Evolutionary conservation across 1,140 invertebrate species (phyloP).

Genomic region (Aphis craccivora): DNA sequence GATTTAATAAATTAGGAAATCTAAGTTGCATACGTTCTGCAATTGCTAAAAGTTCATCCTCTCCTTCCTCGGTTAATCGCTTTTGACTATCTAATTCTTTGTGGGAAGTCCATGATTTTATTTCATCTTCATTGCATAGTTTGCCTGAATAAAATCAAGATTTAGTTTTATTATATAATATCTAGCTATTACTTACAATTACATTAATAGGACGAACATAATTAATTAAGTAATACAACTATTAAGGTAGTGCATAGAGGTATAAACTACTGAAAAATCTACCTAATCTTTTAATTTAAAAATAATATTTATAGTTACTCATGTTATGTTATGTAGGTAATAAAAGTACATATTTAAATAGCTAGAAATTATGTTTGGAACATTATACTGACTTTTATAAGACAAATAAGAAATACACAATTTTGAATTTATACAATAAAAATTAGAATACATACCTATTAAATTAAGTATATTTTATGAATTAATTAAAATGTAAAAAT

Average conservation of each 20-base stretch:
- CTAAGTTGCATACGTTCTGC: conserved; percentile 72
- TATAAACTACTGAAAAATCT: background rate
- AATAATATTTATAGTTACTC: background rate
- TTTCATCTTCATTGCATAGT: conserved; percentile 63
- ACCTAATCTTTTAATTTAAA: background rate
- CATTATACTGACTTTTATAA: background rate
- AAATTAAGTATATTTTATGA: background rate
- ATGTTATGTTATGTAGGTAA: background rate
- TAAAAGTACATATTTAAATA: background rate
- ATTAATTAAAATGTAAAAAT: too few species aligned
- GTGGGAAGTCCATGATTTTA: conserved; percentile 68
- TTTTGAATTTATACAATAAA: background rate
- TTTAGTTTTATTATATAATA: background rate
- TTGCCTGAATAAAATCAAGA: conserved; percentile 36
- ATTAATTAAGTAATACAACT: background rate
- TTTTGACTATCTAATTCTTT: conserved; percentile 66
- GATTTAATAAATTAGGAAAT: conserved; percentile 70
- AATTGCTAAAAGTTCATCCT: conserved; percentile 72
- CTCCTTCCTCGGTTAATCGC: conserved; percentile 70
- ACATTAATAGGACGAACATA: background rate
- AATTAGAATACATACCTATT: background rate
- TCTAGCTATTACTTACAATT: background rate
- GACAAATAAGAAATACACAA: background rate
- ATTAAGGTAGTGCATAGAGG: background rate
- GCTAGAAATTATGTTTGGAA: background rate